Evolutionary conservation across 92 coral and sea anemone species (phyloP).

Genomic region (Bergia puertoricense): DNA sequence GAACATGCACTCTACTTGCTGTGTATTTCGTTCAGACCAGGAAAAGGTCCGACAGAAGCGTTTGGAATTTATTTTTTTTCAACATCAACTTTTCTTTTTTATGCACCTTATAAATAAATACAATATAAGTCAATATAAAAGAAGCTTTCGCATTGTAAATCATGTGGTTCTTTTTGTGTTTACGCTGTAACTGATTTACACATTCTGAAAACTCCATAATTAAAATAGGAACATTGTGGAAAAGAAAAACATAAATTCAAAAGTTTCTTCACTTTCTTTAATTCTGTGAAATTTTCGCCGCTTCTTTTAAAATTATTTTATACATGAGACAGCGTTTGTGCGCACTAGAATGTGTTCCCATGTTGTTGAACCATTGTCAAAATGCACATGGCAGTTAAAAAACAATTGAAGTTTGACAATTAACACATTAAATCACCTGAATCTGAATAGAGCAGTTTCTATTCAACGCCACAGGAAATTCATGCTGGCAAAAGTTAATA

Average conservation of each 20-base stretch:
- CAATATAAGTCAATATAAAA: neutral
- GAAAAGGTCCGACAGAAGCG: neutral
- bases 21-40: neutral
- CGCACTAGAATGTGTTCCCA: neutral
- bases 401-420: slow-evolving; percentile 38
- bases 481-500: slow-evolving; percentile 21
- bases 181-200: slow-evolving; percentile 5
- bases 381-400: slow-evolving; percentile 41
- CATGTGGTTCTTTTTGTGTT: neutral
- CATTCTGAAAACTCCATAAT: neutral
- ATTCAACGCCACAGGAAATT: slow-evolving; percentile 31
- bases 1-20: neutral
- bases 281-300: neutral
- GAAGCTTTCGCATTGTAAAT: slow-evolving; percentile 10
- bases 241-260: neutral
- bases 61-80: neutral
- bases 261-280: neutral
- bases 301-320: too few species aligned
- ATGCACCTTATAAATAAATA: neutral
- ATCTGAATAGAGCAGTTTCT: slow-evolving; percentile 7
- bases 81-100: neutral
- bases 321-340: neutral
- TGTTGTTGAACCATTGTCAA: neutral
- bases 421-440: slow-evolving; percentile 27
- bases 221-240: neutral